Evolutionary conservation across 2,797 vertebrate genomes (phyloP), one percentile per base, ranked within the genome.

Genomic region (Chelonia mydas): DNA sequence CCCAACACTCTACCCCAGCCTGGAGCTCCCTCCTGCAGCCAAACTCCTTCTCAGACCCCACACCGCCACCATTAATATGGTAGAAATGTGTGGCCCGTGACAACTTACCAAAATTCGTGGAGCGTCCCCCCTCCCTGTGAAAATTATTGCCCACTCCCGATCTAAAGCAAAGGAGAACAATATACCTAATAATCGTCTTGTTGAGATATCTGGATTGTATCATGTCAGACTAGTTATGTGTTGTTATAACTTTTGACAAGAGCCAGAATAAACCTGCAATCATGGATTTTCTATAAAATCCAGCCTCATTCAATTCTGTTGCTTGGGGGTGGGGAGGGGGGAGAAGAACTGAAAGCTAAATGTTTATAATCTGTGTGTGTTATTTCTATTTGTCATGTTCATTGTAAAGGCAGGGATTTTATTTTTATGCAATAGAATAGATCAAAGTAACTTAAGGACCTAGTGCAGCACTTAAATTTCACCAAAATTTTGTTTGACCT

Each of bases 221-320:
- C 91, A 87, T 59, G 54, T 87, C 72, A 90, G 90, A 84, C 90
- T 78, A 74, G 50, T 65, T 93, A 91, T 90, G 15, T 53, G 76
- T 88, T 81, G 82, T 86, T 91, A 49, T 96, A 87, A 96, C 95
- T 95, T 92, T 94, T 86, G 87, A 95, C 57, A 95, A 96, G 90
- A 82, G n/a, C 81, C 47, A 1, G 53, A 89, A 86, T 95, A 97
- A 96, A 96, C 92, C 91, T 92, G 85, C 65, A 88, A 88, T 57
- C 96, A 84, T 87, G 88, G 92, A 94, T 96, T 97, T 97, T 87
- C 94, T 95, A 87, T 95, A 96, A 96, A 96, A 96, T 53, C 84
- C 79, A 95, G 91, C 89, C 94, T 92, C 80, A 68, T 86, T 80
- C 96, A 96, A 95, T 77, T 96, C 74, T 87, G 90, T 93, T 88